Evolutionary conservation across 1,140 invertebrate genomes (phyloP).

Genomic region (Adelges cooleyi): DNA sequence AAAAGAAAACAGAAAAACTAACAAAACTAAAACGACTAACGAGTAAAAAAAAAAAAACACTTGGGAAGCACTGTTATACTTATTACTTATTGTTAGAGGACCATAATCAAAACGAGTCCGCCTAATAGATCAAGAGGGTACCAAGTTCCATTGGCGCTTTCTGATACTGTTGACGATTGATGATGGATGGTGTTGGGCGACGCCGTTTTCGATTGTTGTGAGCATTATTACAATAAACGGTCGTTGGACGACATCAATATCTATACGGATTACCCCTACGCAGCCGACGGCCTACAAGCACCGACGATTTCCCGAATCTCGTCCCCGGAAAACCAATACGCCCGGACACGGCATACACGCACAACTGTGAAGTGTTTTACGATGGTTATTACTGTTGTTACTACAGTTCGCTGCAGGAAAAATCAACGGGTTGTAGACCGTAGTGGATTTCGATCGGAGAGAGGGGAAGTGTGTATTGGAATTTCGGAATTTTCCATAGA

Average conservation of each 20-base stretch:
- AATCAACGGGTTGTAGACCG: conserved; percentile 22
- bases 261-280: no score
- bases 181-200: not conserved
- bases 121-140: conserved; percentile 24
- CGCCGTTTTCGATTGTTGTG: not conserved
- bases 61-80: conserved; percentile 15
- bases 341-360: no score
- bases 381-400: not conserved
- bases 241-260: not conserved
- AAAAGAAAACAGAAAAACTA: not conserved
- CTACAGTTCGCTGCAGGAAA: not conserved
- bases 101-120: conserved; percentile 1
- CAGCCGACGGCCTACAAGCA: no score
- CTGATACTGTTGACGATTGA: not conserved
- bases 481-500: conserved; percentile 28
- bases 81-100: not conserved
- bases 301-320: no score
- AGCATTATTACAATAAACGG: conserved; percentile 2
- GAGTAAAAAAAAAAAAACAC: conserved; percentile 16
- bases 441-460: not conserved
- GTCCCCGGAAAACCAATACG: not conserved
- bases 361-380: not conserved
- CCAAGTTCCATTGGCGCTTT: conserved; percentile 25
- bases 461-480: conserved; percentile 25
- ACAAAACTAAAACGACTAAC: not conserved